Evolutionary conservation across 1,140 invertebrate genomes (phyloP), one percentile per base, ranked within the genome.

Genomic region (Ectropis grisescens): DNA sequence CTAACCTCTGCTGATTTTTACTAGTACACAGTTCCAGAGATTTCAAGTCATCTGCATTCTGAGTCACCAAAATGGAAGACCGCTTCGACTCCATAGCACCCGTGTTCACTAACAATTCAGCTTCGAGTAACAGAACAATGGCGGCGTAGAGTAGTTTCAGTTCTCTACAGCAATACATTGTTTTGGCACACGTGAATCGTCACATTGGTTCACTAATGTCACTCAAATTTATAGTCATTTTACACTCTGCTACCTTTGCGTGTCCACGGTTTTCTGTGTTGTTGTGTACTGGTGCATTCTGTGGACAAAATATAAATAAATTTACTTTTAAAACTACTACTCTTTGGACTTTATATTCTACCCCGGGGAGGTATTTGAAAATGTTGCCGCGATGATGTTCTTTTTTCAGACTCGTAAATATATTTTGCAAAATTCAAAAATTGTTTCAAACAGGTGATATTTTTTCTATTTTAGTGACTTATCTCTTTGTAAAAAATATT

Each of bases 101-200:
- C 26, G 64, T 76, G 42, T 72, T 74, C 48, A 74, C 58, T 34
- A 79, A 40, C 44, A 76, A 57, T 38, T 71, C 62, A 14, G 62
- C 65, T 68, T 80, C 66, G n/a, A 80, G 58, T 41, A 80, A 61
- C 26, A 80, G 54, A 57, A 80, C 59, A 52, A 80, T 42, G 57
- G 59, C 68, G 15, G 70, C 70, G 41, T 78, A 80, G 47, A 80
- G 50, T 74, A 78, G 49, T 59, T 80, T 76, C 12, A 78, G 72
- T 80, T 78, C 70, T 72, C 74, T 75, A 65, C 68, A 65, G 68
- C 59, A 72, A 72, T 62, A 70, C 75, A 80, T 80, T 74, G 74
- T 78, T 71, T 80, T 75, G 75, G 66, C 68, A 76, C 71, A 19
- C 3, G n/a, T n/a, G 3, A 19, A 19, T 19, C 3, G 16, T 19